Conservation (phyloP, 2,888 invertebrate genomes). For the Pandemis heparana region DNA sequence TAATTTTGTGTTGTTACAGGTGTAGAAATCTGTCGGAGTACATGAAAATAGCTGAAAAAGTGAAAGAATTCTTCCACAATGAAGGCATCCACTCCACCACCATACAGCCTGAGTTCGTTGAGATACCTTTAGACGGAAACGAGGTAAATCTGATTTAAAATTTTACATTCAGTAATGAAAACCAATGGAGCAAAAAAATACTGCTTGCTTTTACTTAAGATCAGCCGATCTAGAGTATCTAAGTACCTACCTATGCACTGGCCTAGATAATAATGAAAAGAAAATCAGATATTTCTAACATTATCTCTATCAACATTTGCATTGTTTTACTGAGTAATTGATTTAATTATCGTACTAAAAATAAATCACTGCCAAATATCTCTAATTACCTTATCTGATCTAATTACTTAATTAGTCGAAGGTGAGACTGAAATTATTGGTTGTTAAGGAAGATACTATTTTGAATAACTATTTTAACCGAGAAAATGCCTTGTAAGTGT, state of each 20-base stretch:
- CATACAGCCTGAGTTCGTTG: constrained; percentile 98
- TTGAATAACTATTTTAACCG: too few relatives aligned
- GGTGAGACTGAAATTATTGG: background rate
- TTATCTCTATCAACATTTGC: background rate
- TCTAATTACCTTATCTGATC: background rate
- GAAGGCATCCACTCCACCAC: constrained; percentile 99
- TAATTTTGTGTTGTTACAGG: constrained; percentile 71
- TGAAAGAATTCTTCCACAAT: constrained; percentile 99
- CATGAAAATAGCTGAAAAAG: constrained; percentile 98
- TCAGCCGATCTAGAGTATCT: background rate
- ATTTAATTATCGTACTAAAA: background rate
- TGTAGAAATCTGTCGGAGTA: constrained; percentile 98
- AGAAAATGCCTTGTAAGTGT: too few relatives aligned
- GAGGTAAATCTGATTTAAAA: constrained; percentile 60
- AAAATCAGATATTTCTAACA: background rate
- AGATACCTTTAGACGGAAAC: constrained; percentile 87
- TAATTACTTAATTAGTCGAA: background rate
- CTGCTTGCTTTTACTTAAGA: too few relatives aligned
- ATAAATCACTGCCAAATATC: background rate
- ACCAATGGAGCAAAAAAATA: too few relatives aligned
- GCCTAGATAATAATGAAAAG: background rate
- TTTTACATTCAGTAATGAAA: too few relatives aligned
- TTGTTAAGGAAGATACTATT: background rate
- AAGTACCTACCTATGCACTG: too few relatives aligned
- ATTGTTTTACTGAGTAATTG: background rate